These are phyloP conservation scores for Sphecodes monilicornis DNA, from an alignment of 2,888 invertebrate genomes.

Conservation along the genomic window DNA sequence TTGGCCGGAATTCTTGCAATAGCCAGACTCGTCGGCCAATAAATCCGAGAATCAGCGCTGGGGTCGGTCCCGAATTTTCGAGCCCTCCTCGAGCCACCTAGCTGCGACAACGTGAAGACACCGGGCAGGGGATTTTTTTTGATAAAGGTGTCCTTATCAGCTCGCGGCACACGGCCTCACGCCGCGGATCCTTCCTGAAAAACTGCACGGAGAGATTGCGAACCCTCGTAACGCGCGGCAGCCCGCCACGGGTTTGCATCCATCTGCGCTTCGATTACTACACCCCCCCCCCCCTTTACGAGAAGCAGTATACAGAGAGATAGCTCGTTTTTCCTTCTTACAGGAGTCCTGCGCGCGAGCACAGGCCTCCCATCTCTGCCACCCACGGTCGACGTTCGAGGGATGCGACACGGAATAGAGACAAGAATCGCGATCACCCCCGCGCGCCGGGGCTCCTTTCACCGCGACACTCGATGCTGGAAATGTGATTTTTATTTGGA, in stretches of 20 bases:
- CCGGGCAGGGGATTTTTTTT: conserved; percentile 29
- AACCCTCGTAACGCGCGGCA: conserved; percentile 57
- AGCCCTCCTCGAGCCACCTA: conserved; percentile 9
- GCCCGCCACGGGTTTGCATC: conserved; percentile 56
- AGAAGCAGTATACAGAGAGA: conserved; percentile 52
- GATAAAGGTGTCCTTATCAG: conserved; percentile 65
- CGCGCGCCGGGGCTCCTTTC: conserved; percentile 23
- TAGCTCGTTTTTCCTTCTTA: conserved; percentile 68
- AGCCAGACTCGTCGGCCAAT: conserved; percentile 27
- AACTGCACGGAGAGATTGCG: conserved; percentile 57
- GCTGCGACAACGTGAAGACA: neutral
- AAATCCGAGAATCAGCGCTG: conserved; percentile 58
- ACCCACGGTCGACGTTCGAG: conserved; percentile 6
- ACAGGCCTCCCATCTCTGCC: neutral
- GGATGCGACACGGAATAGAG: conserved; percentile 54
- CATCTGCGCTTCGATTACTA: conserved; percentile 69
- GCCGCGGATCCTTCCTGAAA: conserved; percentile 43
- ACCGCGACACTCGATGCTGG: conserved; percentile 43
- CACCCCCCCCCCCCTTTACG: conserved; percentile 54
- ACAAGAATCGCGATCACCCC: conserved; percentile 62
- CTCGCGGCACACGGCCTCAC: conserved; percentile 44
- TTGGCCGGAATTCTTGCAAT: conserved; percentile 53
- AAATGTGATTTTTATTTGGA: conserved; percentile 43
- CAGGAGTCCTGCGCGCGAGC: conserved; percentile 30
- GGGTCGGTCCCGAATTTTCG: conserved; percentile 33